A percentile compares a stretch with the other conserved stretches of the same genome.
phyloP scores from a whole-genome alignment of 2,797 vertebrate species.

The Columba guinea region DNA sequence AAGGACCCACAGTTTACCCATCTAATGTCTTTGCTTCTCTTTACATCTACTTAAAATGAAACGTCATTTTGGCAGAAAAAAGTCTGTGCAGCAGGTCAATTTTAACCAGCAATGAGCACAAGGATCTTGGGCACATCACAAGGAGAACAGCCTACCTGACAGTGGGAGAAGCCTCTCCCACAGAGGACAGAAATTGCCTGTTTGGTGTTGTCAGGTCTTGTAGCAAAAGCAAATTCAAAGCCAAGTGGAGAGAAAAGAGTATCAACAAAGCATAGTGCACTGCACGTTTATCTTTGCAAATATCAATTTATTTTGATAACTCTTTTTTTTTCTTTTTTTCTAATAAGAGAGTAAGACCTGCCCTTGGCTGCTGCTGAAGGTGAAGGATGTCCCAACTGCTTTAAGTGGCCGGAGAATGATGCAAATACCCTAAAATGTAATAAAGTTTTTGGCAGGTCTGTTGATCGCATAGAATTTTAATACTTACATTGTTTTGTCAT shows the following conservation, averaged over 20 bases:
- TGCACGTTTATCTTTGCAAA: fast-evolving
- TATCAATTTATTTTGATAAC: background rate
- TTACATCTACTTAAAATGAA: background rate
- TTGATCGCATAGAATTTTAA: background rate
- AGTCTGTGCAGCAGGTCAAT: fast-evolving
- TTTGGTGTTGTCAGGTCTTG: background rate
- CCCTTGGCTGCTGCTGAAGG: background rate
- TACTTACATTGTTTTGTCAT: background rate
- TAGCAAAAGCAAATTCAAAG: background rate
- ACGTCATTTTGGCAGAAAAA: background rate
- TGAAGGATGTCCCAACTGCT: background rate
- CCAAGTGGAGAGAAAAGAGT: background rate
- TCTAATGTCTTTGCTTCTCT: background rate
- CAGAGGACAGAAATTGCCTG: background rate
- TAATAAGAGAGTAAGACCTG: background rate
- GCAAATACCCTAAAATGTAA: background rate
- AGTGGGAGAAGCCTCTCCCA: background rate
- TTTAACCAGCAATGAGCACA: background rate
- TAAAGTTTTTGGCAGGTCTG: background rate
- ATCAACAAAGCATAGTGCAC: background rate
- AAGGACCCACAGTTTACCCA: background rate
- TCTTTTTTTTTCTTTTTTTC: background rate
- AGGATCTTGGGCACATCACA: background rate
- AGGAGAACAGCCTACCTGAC: background rate
- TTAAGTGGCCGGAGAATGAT: background rate